Evolutionary conservation across 2,113 vertebrate genomes (phyloP).

Genomic region (Podarcis raffonei): DNA sequence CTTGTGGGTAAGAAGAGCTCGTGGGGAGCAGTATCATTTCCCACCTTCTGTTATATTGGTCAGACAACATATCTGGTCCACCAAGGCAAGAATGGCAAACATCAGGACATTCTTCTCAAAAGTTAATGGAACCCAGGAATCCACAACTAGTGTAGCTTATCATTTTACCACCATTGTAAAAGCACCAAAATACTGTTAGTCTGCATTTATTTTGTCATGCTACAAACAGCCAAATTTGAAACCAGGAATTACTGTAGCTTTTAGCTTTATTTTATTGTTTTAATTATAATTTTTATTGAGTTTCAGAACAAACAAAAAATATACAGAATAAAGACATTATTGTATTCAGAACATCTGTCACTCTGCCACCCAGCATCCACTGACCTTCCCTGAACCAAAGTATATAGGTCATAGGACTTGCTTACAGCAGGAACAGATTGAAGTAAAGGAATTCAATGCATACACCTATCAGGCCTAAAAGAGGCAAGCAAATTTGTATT

Average conservation of each 20-base stretch:
- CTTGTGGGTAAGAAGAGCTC: not conserved
- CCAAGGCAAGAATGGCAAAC: not conserved
- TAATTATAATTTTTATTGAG: too few relatives aligned
- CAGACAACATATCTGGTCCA: not conserved
- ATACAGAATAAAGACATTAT: too few relatives aligned
- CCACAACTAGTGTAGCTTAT: not conserved
- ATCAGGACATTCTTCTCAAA: not conserved
- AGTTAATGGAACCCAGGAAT: not conserved
- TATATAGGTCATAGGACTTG: too few relatives aligned
- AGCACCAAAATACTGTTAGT: not conserved
- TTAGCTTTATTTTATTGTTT: too few relatives aligned
- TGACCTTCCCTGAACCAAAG: too few relatives aligned
- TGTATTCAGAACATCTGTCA: too few relatives aligned
- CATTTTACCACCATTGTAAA: not conserved
- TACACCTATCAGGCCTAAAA: too few relatives aligned
- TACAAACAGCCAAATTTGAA: not conserved
- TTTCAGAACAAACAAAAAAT: too few relatives aligned
- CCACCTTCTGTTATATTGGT: not conserved
- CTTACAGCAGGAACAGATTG: too few relatives aligned
- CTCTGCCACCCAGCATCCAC: too few relatives aligned
- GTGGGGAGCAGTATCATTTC: not conserved
- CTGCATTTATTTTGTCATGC: not conserved
- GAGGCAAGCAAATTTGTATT: too few relatives aligned
- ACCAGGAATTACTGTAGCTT: not conserved
- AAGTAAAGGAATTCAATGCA: too few relatives aligned